Conservation (phyloP, 2,113 vertebrate species). For the Apodemus sylvaticus region DNA sequence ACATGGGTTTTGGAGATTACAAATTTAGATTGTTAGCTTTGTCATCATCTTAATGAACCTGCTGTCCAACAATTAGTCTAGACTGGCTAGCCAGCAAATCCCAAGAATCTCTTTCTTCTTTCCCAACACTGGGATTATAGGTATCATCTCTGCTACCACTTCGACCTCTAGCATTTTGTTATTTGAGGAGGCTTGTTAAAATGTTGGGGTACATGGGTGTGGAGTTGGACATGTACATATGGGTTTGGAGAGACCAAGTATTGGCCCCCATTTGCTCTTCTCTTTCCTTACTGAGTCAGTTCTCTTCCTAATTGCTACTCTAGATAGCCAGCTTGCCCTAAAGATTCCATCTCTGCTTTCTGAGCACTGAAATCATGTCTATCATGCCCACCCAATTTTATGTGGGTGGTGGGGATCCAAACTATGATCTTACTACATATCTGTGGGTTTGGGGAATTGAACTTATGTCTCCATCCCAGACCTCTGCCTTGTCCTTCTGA, state of each 20-base stretch:
- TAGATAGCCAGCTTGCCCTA: neutral
- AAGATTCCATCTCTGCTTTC: neutral
- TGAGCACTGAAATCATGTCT: neutral
- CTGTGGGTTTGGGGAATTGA: neutral
- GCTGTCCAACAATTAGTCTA: neutral
- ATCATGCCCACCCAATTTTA: neutral
- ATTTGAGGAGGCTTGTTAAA: neutral
- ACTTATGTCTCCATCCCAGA: neutral
- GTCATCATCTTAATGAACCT: neutral
- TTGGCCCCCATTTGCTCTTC: neutral
- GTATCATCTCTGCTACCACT: neutral
- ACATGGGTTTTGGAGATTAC: neutral
- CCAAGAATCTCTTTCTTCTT: neutral
- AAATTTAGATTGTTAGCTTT: neutral
- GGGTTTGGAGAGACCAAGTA: neutral
- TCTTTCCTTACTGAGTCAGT: neutral
- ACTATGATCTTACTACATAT: neutral
- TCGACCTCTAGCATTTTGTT: neutral
- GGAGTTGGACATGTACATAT: neutral
- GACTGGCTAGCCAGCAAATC: neutral
- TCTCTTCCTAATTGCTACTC: neutral
- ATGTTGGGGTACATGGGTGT: neutral
- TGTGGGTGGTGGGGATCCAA: neutral
- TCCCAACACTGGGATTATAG: neutral
- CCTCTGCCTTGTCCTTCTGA: neutral